A percentile compares a stretch with the other conserved stretches of the same genome.
These are phyloP conservation scores for Oryzias sinensis DNA, from an alignment of 2,797 vertebrate genomes.

Conservation along the genomic window DNA sequence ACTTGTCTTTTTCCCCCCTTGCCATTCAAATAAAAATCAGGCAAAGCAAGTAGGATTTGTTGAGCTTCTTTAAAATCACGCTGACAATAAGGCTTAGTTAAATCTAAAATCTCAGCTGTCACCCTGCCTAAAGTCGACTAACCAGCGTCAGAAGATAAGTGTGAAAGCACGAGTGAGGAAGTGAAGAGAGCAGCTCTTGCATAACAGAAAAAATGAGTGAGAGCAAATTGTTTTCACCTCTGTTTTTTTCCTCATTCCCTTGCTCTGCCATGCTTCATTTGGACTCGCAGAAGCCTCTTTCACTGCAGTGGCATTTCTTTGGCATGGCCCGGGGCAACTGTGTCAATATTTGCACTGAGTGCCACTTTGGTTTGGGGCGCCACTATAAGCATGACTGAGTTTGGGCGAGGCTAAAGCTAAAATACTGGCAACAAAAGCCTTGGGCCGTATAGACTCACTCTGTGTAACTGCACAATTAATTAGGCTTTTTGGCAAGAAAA, in stretches of 20 bases:
- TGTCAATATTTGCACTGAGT: constrained; percentile 69
- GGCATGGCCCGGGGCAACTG: constrained; percentile 56
- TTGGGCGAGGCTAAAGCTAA: constrained; percentile 25
- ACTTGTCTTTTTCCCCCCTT: not conserved
- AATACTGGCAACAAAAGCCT: constrained; percentile 49
- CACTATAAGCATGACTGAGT: constrained; percentile 50
- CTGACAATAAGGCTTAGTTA: no score
- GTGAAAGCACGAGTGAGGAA: no score
- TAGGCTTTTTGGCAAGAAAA: constrained; percentile 62
- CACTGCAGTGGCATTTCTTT: constrained; percentile 57
- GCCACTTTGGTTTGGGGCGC: constrained; percentile 58
- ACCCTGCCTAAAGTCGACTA: no score
- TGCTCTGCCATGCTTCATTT: constrained; percentile 60
- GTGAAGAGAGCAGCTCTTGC: no score
- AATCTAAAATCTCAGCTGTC: no score
- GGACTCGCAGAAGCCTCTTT: constrained; percentile 69
- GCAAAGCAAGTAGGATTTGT: no score
- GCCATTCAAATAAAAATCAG: not conserved
- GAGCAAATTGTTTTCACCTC: not conserved
- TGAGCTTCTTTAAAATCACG: no score
- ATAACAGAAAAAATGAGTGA: no score
- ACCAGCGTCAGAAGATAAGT: no score
- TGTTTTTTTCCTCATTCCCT: constrained; percentile 20
- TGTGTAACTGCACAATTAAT: constrained; percentile 56
- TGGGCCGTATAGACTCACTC: constrained; percentile 28